Evolutionary conservation across 2,888 invertebrate genomes (phyloP).

Genomic region (Silvanus unidentatus): DNA sequence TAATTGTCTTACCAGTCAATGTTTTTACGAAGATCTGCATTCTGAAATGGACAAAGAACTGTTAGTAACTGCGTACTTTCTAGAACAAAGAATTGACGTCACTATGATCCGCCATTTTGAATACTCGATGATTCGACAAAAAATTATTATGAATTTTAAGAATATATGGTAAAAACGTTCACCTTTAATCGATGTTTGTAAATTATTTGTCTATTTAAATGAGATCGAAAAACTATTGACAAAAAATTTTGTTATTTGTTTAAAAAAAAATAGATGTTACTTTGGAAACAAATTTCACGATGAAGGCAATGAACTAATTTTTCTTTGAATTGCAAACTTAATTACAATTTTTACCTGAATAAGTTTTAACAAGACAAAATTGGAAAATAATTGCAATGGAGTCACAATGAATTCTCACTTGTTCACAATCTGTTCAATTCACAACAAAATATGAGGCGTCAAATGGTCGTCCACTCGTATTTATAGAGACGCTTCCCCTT

Average conservation of each 20-base stretch:
- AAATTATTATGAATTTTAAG: no score
- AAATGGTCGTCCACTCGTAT: not conserved
- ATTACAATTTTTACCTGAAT: not conserved
- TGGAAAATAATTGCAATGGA: no score
- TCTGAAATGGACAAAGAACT: slow-evolving; percentile 12
- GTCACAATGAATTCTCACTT: no score
- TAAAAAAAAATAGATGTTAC: not conserved
- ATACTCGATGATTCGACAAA: not conserved
- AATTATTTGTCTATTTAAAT: no score
- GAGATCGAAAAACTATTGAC: not conserved
- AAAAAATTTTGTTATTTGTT: slow-evolving; percentile 1
- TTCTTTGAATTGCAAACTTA: not conserved
- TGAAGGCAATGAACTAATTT: not conserved
- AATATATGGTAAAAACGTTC: no score
- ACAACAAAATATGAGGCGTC: not conserved
- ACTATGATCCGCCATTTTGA: not conserved
- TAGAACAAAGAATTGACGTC: slow-evolving; percentile 3
- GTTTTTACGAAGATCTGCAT: slow-evolving; percentile 65
- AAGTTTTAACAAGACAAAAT: not conserved
- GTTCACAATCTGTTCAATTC: no score
- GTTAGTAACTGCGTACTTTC: slow-evolving; percentile 8
- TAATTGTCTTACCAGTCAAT: slow-evolving; percentile 81
- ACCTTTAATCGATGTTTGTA: no score
- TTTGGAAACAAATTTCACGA: not conserved
- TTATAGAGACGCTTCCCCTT: not conserved